These are phyloP conservation scores for Melanotaenia nigrans DNA, from an alignment of 2,797 vertebrate genomes.

Conservation along the genomic window DNA sequence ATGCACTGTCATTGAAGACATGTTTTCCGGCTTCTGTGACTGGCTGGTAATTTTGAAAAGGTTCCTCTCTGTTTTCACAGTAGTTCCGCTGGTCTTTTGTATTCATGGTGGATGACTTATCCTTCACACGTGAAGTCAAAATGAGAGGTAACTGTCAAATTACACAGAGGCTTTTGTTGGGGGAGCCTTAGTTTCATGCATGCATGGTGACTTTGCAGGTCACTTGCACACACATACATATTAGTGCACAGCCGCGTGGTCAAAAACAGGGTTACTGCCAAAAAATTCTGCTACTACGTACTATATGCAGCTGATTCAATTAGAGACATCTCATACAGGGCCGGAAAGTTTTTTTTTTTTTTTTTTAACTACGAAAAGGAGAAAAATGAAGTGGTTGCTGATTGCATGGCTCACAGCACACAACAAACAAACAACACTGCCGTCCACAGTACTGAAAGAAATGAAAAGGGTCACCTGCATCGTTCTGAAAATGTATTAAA, in stretches of 20 bases:
- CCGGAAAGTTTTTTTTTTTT: background rate
- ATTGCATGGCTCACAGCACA: background rate
- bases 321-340: background rate
- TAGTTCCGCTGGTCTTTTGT: slow-evolving; percentile 29
- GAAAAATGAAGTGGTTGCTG: background rate
- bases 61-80: background rate
- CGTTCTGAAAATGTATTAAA: background rate
- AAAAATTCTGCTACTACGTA: background rate
- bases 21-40: background rate
- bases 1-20: background rate
- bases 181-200: too few relatives aligned
- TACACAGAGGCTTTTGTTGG: too few relatives aligned
- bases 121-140: slow-evolving; percentile 44
- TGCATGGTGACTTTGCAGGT: too few relatives aligned
- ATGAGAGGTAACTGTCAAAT: slow-evolving; percentile 2
- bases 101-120: slow-evolving; percentile 25
- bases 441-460: background rate
- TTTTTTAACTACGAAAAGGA: background rate
- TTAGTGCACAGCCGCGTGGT: too few relatives aligned
- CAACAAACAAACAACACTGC: background rate
- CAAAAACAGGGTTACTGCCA: too few relatives aligned
- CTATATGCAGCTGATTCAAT: background rate
- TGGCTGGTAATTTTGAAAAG: slow-evolving; percentile 1
- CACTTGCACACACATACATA: too few relatives aligned
- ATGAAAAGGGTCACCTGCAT: background rate